Evolutionary conservation across 2,797 vertebrate genomes (phyloP), one percentile per base, ranked within the genome.

Genomic region (Sebastes hubbsi): DNA sequence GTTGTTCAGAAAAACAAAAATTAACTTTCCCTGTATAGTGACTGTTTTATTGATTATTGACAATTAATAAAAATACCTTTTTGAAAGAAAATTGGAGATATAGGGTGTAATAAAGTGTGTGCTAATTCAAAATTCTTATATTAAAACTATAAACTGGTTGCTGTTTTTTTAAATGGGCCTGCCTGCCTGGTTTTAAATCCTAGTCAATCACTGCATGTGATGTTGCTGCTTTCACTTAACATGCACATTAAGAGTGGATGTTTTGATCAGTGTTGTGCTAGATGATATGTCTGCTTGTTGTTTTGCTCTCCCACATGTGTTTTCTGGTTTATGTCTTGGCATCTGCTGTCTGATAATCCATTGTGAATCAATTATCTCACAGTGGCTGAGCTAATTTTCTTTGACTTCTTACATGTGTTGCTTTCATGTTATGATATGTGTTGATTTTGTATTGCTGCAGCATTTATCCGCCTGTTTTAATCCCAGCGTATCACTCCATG

Each of bases 241-340:
- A 18, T 14, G 16, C 58, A 34, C 66, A 55, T 18, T 18, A 27
- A 71, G 24, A 60, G 67, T 34, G 64, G 46, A 32, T 69, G 74
- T 66, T 56, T 56, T 29, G 73, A 14, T 62, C 10, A 13, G 60
- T 25, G 8, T 36, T 25, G 55, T 46, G 58, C 34, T 22, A 4
- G 18, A 9, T 5, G 27, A 58, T 34, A 8, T 8, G 42, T 8
- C 72, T 64, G 59, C 1, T 64, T 79, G 60, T n/a, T 77, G 67
- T 52, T 72, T 29, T 52, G 10, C 30, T 58, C 29, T 24, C 54
- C 38, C 81, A 9, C 59, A 64, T 81, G 59, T 78, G 67, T 79
- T 84, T 83, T 52, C 73, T 79, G 55, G 25, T 69, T 66, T 25
- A 60, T 60, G n/a, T 70, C 55, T 42, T 55, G n/a, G 22, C 60